Base-by-base conservation (phyloP, 2,113 vertebrate species). In the Benthochromis sp. region DNA sequence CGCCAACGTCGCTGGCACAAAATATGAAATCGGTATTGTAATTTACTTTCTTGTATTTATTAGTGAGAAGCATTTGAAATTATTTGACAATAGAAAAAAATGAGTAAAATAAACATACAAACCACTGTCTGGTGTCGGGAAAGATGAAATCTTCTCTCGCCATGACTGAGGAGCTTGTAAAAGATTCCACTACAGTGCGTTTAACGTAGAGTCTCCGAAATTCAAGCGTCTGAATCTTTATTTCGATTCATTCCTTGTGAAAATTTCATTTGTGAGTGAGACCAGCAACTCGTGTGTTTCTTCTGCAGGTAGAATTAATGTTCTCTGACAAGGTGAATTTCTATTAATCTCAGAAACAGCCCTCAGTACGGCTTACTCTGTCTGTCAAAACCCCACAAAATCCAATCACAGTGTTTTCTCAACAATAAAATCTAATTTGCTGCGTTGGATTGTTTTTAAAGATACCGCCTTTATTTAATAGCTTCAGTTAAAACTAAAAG, bases 1-100 rank as follows among this genome's bases (percentile, higher is more conserved):
- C 17, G 97, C 98, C 86, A 99, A 99, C 81, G 96, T 99, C 1
- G 95, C 97, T 52, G 98, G 98, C 94, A 99, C 98, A 85, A 99
- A 99, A 96, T 99, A 99, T 92, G 98, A 99, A 95, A 99, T 99
- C 24, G 98, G 98, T 99, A 98, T 12, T 71, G 50, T 27, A 43
- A 52, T 19, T 4, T 53, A 2, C 12, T 31, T 82, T 4, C 40
- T 24, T 36, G 31, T 36, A 66, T 66, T 83, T 54, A n/a, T 27
- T 40, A 78, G 4, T 31, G n/a, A 55, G 78, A 76, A 3, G 2
- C 13, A 66, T 31, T 54, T 24, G 6, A 8, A 86, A 17, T 36
- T 45, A 7, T 63, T 10, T 1, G 13, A 2, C 34, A 31, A 40
- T 29, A 50, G 9, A 76, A 29, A 5, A 66, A 38, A 50, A 29